Evolutionary conservation across 2,888 invertebrate species (phyloP), one percentile per base, ranked within the genome.

Genomic region (Luperina testacea): DNA sequence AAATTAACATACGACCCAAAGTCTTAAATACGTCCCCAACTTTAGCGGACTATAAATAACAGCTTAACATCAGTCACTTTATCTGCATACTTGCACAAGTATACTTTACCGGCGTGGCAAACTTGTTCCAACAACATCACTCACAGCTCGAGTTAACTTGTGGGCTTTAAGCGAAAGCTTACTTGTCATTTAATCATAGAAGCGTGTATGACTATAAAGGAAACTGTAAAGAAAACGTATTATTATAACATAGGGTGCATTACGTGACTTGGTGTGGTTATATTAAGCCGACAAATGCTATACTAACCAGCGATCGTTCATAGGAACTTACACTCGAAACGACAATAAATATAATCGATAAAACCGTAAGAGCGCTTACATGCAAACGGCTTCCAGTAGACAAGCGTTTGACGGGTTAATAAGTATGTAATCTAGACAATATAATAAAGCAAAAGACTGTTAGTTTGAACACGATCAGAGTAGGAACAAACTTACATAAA

Each of bases 71-170:
- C 53, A 63, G 32, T 45, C 59, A 59, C 57, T 64, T 72, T 63
- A 72, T 63, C 68, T 72, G 68, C 68, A 59, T 72, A 83, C 83
- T 81, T 69, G 63, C 67, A 48, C 63, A 64, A 78, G 81, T 45
- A 78, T 64, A 38, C 77, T 82, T 69, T 15, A 17, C 32, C 20
- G 24, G 32, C 32, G 32, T 1, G 15, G 59, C 45, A n/a, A 70
- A 81, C 77, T 71, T 71, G 57, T 68, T 78, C 48, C 51, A 9
- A 53, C 81, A 48, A 72, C 83, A 42, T 64, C 68, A 64, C 78
- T 81, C 38, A 68, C 65, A 65, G 65, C 77, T 63, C 32, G 53
- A 72, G 63, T 64, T 78, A 69, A 78, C 72, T 83, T 42, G 64
- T 69, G 32, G n/a, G 32, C 42, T 38, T 45, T n/a, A 65, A 17